Conservation (phyloP, 1,140 invertebrate species). For the Calephelis nemesis region DNA sequence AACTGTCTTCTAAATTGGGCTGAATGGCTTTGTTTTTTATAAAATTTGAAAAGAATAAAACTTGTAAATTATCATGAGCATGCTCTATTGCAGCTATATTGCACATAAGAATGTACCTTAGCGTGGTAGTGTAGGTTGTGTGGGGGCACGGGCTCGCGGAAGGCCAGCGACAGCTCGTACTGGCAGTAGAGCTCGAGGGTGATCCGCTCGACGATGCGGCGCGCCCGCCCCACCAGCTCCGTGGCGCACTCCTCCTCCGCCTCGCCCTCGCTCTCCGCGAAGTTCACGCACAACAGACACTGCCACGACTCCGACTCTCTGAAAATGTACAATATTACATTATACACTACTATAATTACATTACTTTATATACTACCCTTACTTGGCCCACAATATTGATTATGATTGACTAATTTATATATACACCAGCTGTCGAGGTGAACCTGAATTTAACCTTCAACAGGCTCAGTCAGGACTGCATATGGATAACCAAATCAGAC, state of each 20-base stretch:
- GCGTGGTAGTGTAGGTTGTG: conserved; percentile 89
- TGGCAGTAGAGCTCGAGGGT: conserved; percentile 94
- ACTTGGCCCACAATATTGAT: too few relatives aligned
- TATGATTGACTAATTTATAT: too few relatives aligned
- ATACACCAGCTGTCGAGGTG: too few relatives aligned
- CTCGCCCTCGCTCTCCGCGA: conserved; percentile 81
- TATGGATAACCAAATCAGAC: not conserved
- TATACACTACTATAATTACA: too few relatives aligned
- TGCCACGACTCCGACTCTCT: conserved; percentile 94
- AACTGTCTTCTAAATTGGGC: too few relatives aligned
- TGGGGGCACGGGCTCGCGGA: conserved; percentile 89
- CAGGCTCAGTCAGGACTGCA: not conserved
- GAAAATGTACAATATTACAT: conserved; percentile 33
- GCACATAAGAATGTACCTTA: conserved; percentile 34
- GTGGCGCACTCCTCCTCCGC: conserved; percentile 69
- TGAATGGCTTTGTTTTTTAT: too few relatives aligned
- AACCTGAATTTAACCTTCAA: too few relatives aligned
- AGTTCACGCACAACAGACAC: conserved; percentile 92
- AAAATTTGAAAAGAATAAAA: too few relatives aligned
- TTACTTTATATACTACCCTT: too few relatives aligned
- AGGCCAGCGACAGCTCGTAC: conserved; percentile 91
- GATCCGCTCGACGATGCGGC: conserved; percentile 84
- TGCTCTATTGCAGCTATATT: too few relatives aligned
- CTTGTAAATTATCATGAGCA: too few relatives aligned
- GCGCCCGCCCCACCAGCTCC: conserved; percentile 76